Percentiles rank a stretch among this genome's conserved stretches.
Conservation (phyloP, 2,888 invertebrate species). For the Romanomermis culicivorax region DNA sequence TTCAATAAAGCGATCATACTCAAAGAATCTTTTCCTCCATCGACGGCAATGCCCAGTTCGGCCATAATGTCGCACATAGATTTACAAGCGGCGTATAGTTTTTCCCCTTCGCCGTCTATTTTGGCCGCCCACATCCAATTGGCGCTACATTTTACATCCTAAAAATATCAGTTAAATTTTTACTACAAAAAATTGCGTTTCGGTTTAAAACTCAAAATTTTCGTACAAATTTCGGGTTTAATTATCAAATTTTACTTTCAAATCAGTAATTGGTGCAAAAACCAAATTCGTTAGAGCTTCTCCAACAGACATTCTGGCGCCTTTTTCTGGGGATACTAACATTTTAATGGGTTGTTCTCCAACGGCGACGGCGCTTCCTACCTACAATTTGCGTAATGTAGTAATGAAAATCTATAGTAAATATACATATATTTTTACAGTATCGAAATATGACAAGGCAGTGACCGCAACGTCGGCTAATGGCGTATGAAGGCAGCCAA, state of each 20-base stretch:
- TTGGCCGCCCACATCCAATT: conserved; percentile 99
- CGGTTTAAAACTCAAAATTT: too few relatives aligned
- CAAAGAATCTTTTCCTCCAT: conserved; percentile 89
- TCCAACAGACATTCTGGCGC: conserved; percentile 77
- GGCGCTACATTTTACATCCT: conserved; percentile 92
- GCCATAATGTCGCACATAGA: conserved; percentile 70
- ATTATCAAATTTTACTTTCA: conserved; percentile 35
- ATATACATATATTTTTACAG: conserved; percentile 35
- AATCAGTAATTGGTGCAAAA: conserved; percentile 40
- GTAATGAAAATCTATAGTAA: neutral
- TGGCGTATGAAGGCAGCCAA: conserved; percentile 86
- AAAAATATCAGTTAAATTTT: conserved; percentile 6
- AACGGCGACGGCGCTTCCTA: conserved; percentile 77
- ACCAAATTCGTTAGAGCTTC: conserved; percentile 82
- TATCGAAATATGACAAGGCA: conserved; percentile 60
- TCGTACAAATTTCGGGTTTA: too few relatives aligned
- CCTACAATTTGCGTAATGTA: too few relatives aligned
- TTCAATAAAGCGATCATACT: conserved; percentile 82
- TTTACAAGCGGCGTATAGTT: conserved; percentile 59
- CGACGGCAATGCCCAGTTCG: conserved; percentile 61
- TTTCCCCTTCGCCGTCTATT: conserved; percentile 69
- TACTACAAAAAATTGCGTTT: too few relatives aligned
- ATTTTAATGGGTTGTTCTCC: conserved; percentile 94
- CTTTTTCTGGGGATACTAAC: conserved; percentile 54
- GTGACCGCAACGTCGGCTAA: conserved; percentile 70